phyloP scores from a whole-genome alignment of 2,113 vertebrate genomes.

The Sinosuthora webbiana region DNA sequence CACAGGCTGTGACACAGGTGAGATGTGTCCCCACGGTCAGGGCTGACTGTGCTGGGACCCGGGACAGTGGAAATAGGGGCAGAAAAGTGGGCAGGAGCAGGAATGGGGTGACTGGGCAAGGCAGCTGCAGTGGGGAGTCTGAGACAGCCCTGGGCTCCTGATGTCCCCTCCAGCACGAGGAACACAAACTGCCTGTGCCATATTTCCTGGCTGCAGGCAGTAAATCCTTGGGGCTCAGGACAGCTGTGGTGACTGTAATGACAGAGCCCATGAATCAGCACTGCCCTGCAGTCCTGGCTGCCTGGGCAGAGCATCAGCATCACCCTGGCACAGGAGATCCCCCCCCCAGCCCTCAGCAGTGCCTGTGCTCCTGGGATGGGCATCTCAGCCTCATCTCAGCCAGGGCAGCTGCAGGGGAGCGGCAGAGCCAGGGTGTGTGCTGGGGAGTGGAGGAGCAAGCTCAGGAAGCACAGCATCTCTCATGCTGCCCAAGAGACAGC shows the following conservation, averaged over 20 bases:
- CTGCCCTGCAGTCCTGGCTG: fast-evolving
- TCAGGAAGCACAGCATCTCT: not conserved
- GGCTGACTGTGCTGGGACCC: fast-evolving
- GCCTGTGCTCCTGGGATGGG: not conserved
- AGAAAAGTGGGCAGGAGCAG: not conserved
- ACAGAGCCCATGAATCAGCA: not conserved
- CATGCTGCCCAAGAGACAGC: not conserved
- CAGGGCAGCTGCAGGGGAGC: fast-evolving
- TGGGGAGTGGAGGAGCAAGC: not conserved
- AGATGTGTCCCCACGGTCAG: not conserved
- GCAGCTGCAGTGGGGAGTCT: not conserved
- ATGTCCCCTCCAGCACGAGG: not conserved
- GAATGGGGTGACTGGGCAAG: not conserved
- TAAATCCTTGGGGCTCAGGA: not conserved
- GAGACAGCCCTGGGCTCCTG: not conserved
- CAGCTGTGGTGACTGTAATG: not conserved
- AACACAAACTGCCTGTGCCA: fast-evolving
- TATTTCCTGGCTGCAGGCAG: not conserved
- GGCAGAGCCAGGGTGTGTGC: not conserved
- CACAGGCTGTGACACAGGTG: not conserved
- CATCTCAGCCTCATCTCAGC: not conserved
- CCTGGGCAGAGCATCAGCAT: not conserved
- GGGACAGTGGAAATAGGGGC: fast-evolving
- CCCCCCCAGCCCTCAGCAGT: not conserved
- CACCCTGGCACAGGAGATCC: not conserved